A percentile compares a stretch with the other conserved stretches of the same genome.
These are phyloP conservation scores for Dione juno DNA, from an alignment of 2,888 invertebrate genomes.

Conservation along the genomic window DNA sequence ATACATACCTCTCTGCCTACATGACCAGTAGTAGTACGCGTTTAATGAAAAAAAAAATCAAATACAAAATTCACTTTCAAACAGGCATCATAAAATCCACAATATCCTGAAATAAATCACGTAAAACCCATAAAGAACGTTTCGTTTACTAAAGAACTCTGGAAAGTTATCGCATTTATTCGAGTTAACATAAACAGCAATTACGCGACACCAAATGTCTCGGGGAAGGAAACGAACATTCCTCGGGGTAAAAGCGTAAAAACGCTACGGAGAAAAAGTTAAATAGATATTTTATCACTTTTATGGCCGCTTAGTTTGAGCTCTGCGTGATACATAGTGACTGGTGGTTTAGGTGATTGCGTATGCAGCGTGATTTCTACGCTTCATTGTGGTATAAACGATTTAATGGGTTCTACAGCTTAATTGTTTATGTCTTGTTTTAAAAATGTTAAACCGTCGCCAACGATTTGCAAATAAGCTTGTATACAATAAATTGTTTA, in stretches of 20 bases:
- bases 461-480: no score
- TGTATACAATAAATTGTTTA: no score
- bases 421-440: no score
- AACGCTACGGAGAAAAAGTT: slow-evolving; percentile 67
- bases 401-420: background rate
- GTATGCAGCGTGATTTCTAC: slow-evolving; percentile 45
- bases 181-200: slow-evolving; percentile 75
- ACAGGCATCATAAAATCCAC: background rate
- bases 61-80: background rate
- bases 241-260: slow-evolving; percentile 57
- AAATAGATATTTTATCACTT: slow-evolving; percentile 82
- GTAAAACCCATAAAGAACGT: slow-evolving; percentile 27
- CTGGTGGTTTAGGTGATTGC: slow-evolving; percentile 45
- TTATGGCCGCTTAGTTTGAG: slow-evolving; percentile 76
- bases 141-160: slow-evolving; percentile 41
- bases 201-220: slow-evolving; percentile 73
- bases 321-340: slow-evolving; percentile 66
- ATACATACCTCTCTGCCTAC: background rate
- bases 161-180: slow-evolving; percentile 46
- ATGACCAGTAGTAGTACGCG: background rate
- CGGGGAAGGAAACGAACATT: slow-evolving; percentile 69
- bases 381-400: slow-evolving; percentile 36
- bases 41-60: background rate
- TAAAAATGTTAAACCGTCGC: no score
- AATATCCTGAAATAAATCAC: slow-evolving; percentile 31